Base-by-base conservation (phyloP, 2,888 invertebrate genomes). In the Ectemnius continuus region DNA sequence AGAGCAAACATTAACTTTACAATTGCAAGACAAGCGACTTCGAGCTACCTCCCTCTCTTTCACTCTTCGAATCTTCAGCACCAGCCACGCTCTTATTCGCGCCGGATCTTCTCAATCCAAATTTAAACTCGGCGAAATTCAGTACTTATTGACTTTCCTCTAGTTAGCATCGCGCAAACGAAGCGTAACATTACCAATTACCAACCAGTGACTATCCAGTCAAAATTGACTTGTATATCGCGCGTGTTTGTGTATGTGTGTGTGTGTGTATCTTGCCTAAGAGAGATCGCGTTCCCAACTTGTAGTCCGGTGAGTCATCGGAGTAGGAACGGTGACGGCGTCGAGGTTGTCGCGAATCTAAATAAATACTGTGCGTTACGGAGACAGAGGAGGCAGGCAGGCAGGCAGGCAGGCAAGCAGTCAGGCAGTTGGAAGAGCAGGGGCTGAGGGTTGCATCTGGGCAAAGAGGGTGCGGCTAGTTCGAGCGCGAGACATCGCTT, bases 341-440 rank as follows among this genome's bases (percentile, higher is more conserved):
- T 61, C 63, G 84, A 88, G 84, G 86, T 71, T 76, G 76, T 67
- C 82, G 84, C 80, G 85, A 84, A 87, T 88, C 84, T 85, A 87
- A 86, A 88, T 88, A 88, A 88, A 87, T 86, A 86, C 86, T 80
- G 71, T 63, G 63, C 60, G 61, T 47, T 59, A 52, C 64, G 71
- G 65, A 62, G 74, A 76, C 70, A 77, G 62, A 81, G 80, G 76
- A 62, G 67, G 76, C 57, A 79, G 67, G 56, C 73, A 67, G 62
- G n/a, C n/a, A n/a, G n/a, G n/a, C n/a, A n/a, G n/a, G n/a, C 57
- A 61, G 62, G 61, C 57, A 61, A 71, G 73, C 56, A 57, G 79
- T 62, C 57, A 65, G 23, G 23, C 23, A 23, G 23, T 23, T 3
- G 23, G 66, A 65, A 52, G 61, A 75, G 72, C 70, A 70, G 73